phyloP scores from a whole-genome alignment of 2,797 vertebrate genomes.

The Sebastolobus alascanus region DNA sequence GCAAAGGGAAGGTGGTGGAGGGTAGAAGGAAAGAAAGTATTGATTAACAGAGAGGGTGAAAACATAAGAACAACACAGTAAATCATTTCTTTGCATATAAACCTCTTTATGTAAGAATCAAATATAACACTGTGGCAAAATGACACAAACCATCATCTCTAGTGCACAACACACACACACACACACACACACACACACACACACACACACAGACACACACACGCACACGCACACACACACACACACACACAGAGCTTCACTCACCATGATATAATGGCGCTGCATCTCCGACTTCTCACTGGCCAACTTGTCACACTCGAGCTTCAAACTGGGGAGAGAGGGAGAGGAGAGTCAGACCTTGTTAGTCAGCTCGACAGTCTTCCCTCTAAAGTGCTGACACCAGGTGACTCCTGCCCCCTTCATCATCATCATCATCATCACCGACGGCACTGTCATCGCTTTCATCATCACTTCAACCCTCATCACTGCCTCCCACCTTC shows the following conservation, averaged over 20 bases:
- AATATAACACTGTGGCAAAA: not conserved
- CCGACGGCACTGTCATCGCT: constrained; percentile 51
- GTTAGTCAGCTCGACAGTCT: constrained; percentile 60
- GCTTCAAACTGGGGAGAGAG: constrained; percentile 89
- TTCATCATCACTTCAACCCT: constrained; percentile 53
- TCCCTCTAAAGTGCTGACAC: constrained; percentile 65
- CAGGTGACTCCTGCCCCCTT: constrained; percentile 58
- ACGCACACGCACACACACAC: no score
- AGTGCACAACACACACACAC: not conserved
- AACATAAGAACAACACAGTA: not conserved
- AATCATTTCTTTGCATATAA: not conserved
- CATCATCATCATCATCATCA: constrained; percentile 64
- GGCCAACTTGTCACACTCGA: constrained; percentile 98
- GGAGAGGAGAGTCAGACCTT: constrained; percentile 55
- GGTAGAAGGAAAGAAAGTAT: not conserved
- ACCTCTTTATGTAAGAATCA: not conserved
- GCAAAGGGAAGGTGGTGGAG: not conserved
- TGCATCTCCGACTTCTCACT: constrained; percentile 99
- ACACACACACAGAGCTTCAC: constrained; percentile 44
- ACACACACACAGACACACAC: no score
- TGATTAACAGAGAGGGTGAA: not conserved
- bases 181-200: not conserved
- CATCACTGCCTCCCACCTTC: constrained; percentile 37
- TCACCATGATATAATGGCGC: constrained; percentile 98
- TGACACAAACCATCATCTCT: not conserved